Conservation (phyloP, 2,888 invertebrate species). For the Ormyrus thymus region DNA sequence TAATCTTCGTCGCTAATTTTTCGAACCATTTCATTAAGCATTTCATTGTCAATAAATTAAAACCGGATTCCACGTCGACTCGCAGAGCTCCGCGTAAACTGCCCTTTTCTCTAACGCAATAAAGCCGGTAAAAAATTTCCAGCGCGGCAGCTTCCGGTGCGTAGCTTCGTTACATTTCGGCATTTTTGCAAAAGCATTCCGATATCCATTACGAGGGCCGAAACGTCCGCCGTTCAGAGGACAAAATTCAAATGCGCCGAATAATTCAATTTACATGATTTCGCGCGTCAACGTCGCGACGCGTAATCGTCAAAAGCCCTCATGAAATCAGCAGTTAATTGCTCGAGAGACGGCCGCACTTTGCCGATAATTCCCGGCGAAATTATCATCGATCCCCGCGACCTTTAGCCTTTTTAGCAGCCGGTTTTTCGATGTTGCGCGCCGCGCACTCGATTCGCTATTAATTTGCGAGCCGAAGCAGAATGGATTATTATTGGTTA, state of each 20-base stretch:
- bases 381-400: conserved; percentile 17
- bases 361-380: conserved; percentile 20
- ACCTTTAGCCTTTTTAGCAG: background rate
- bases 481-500: conserved; percentile 9
- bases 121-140: too few species aligned
- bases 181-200: conserved; percentile 55
- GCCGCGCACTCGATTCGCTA: conserved; percentile 10
- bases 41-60: too few species aligned
- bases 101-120: too few species aligned
- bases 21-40: too few species aligned
- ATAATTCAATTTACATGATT: conserved; percentile 54
- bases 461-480: conserved; percentile 13
- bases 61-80: too few species aligned
- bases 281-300: conserved; percentile 18
- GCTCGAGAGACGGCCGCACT: conserved; percentile 5
- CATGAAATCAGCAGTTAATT: conserved; percentile 47
- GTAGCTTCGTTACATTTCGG: too few species aligned
- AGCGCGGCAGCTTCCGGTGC: too few species aligned
- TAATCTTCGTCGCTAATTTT: too few species aligned
- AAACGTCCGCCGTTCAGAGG: conserved; percentile 57
- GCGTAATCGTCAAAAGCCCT: conserved; percentile 47
- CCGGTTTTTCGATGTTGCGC: background rate
- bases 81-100: too few species aligned
- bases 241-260: conserved; percentile 54
- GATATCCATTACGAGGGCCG: conserved; percentile 58